Evolutionary conservation across 2,888 invertebrate species (phyloP).

Genomic region (Acanthoscelides obtectus): DNA sequence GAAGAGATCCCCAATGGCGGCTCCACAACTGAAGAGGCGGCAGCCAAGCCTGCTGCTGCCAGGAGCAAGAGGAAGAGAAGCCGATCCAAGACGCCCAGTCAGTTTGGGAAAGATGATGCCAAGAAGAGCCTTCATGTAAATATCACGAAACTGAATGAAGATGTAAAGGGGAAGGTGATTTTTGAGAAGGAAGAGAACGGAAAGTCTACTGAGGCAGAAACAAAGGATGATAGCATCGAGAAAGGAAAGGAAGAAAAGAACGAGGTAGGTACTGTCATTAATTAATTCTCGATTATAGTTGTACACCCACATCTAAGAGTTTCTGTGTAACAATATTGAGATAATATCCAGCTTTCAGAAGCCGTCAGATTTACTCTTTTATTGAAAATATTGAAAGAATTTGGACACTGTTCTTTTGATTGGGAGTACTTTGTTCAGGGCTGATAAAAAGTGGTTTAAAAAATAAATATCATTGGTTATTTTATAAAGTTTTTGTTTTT

Average conservation of each 20-base stretch:
- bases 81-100: slow-evolving; percentile 24
- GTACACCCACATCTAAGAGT: too few relatives aligned
- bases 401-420: too few relatives aligned
- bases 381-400: too few relatives aligned
- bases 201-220: slow-evolving; percentile 8
- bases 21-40: not conserved
- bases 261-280: slow-evolving; percentile 1
- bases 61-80: slow-evolving; percentile 19
- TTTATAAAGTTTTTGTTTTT: too few relatives aligned
- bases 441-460: too few relatives aligned
- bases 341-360: too few relatives aligned
- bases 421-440: too few relatives aligned
- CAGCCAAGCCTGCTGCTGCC: slow-evolving; percentile 7
- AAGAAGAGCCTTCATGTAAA: slow-evolving; percentile 13
- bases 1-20: slow-evolving; percentile 2
- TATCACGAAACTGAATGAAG: slow-evolving; percentile 12
- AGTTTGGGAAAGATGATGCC: slow-evolving; percentile 18
- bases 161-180: slow-evolving; percentile 13
- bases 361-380: too few relatives aligned
- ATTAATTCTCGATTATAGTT: too few relatives aligned
- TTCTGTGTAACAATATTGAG: too few relatives aligned
- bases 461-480: too few relatives aligned
- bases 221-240: slow-evolving; percentile 5
- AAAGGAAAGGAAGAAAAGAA: slow-evolving; percentile 10
- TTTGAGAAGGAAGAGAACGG: slow-evolving; percentile 6